Evolutionary conservation across 2,888 invertebrate genomes (phyloP).

Genomic region (Artemia sp.): DNA sequence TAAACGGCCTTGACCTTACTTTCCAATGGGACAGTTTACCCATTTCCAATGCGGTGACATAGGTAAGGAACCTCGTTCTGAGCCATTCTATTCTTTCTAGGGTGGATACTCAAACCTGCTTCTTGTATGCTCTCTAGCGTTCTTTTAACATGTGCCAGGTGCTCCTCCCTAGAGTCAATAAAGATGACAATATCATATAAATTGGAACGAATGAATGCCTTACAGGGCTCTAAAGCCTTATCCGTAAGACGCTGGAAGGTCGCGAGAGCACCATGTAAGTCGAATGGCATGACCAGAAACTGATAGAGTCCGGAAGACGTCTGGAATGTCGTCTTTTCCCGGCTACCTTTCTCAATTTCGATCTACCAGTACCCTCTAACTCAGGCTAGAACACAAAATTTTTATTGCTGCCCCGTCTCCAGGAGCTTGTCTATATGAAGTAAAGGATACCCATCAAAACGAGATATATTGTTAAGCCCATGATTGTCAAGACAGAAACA

Average conservation of each 20-base stretch:
- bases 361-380: conserved; percentile 28
- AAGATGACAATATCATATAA: conserved; percentile 5
- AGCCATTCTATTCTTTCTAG: conserved; percentile 12
- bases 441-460: too few relatives aligned
- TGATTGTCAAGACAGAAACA: too few relatives aligned
- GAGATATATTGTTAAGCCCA: too few relatives aligned
- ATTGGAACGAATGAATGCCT: background rate
- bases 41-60: background rate
- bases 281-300: conserved; percentile 29
- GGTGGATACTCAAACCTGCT: conserved; percentile 6
- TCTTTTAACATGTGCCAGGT: background rate
- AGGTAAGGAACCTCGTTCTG: background rate
- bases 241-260: conserved; percentile 31
- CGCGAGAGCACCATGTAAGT: conserved; percentile 23
- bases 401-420: too few relatives aligned
- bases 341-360: conserved; percentile 27
- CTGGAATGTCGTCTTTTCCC: conserved; percentile 30
- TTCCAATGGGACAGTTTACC: conserved; percentile 8
- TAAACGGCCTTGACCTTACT: conserved; percentile 9
- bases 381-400: too few relatives aligned
- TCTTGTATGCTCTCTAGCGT: conserved; percentile 9
- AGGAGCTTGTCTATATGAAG: too few relatives aligned
- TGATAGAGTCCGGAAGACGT: conserved; percentile 32
- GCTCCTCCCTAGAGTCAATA: conserved; percentile 7
- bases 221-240: conserved; percentile 24